Base-by-base conservation (phyloP, 1,140 invertebrate species). In the Habropoda laboriosa region DNA sequence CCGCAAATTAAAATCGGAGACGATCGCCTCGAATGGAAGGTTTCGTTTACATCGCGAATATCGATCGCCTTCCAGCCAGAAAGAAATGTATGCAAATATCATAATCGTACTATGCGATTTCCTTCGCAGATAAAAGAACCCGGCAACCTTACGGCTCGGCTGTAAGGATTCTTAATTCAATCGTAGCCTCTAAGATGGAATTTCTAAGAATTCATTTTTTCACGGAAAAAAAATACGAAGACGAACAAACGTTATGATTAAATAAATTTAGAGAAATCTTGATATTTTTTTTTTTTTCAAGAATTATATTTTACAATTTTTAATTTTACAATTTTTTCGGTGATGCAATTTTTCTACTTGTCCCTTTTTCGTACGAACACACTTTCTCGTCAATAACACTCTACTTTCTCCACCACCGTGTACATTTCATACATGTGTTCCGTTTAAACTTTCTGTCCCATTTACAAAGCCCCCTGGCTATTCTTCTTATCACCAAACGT, bases 1-100 rank as follows among this genome's bases (percentile, higher is more conserved):
- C n/a, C 24, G 60, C 61, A 77, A 79, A 86, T 86, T 86, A 85
- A 85, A 85, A 82, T 80, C 75, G 18, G 60, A 80, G 71, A 76
- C 77, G 85, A 85, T 55, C 67, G 45, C 18, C 18, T 42, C 61
- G 47, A 76, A 82, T 86, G 61, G 63, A 76, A 72, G 67, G 75
- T 80, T 82, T 60, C 83, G 66, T 68, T 86, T 79, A 82, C 80
- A 53, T 58, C 27, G 67, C 68, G 71, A 82, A 75, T 80, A 75
- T 68, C 79, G 82, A 85, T 78, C 55, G 73, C 58, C 47, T 70
- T 63, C 55, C 76, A 55, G 35, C 57, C 2, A 57, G 42, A 51
- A 61, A 58, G 38, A 71, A 66, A 66, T 45, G 18, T 57, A 72
- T 74, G 64, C 80, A 83, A 72, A 83, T 78, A 79, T 85, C 83